Percentiles rank a stretch among this genome's conserved stretches.
Conservation (phyloP, 1,140 invertebrate genomes). For the Tyrophagus putrescentiae region DNA sequence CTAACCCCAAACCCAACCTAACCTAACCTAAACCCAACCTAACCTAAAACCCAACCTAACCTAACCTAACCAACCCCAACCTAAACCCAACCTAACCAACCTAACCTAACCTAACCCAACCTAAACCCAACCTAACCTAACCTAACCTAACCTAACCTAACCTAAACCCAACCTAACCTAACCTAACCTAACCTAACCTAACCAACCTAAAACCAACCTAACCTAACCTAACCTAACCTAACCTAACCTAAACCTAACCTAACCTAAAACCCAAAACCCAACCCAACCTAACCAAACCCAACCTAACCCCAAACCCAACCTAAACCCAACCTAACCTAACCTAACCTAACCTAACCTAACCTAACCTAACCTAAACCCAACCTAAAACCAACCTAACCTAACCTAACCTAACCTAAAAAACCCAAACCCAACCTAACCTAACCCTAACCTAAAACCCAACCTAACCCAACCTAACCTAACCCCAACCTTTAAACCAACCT, state of each 20-base stretch:
- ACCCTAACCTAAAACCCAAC: slow-evolving; percentile 26
- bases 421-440: slow-evolving; percentile 28
- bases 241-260: too few relatives aligned
- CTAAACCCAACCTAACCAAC: slow-evolving; percentile 22
- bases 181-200: not conserved
- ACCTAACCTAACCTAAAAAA: slow-evolving; percentile 27
- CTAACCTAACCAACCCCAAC: slow-evolving; percentile 27
- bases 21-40: slow-evolving; percentile 25
- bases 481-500: too few relatives aligned
- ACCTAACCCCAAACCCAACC: slow-evolving; percentile 24
- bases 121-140: too few relatives aligned
- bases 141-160: not conserved
- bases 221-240: too few relatives aligned
- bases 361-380: slow-evolving; percentile 29
- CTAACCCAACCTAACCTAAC: slow-evolving; percentile 24
- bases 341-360: slow-evolving; percentile 28
- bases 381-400: slow-evolving; percentile 28
- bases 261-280: slow-evolving; percentile 23
- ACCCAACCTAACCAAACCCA: slow-evolving; percentile 26
- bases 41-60: slow-evolving; percentile 29
- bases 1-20: slow-evolving; percentile 24
- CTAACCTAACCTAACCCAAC: slow-evolving; percentile 24
- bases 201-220: too few relatives aligned
- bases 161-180: not conserved
- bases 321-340: slow-evolving; percentile 26